Percentiles rank a stretch among this genome's conserved stretches.
Conservation (phyloP, 35 echinoderm and acorn worm genomes). For the Hemicentrotus pulcherrimus region DNA sequence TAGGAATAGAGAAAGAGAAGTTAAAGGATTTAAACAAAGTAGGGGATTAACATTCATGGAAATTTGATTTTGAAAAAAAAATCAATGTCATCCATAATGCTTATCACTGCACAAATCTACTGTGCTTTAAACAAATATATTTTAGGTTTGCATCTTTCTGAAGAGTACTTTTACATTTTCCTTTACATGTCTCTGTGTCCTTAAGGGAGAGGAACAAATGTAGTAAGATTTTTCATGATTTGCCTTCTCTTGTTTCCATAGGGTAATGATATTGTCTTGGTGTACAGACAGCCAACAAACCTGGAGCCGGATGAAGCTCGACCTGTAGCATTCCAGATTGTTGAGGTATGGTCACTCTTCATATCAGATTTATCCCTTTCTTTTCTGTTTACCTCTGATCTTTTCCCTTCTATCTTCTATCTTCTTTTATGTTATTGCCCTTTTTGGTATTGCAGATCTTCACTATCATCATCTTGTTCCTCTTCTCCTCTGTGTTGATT, state of each 20-base stretch:
- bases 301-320: slow-evolving; percentile 61
- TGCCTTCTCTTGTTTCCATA: slow-evolving; percentile 44
- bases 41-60: no score
- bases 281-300: slow-evolving; percentile 53
- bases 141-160: no score
- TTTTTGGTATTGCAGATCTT: background rate
- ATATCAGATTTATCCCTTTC: background rate
- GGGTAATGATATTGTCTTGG: slow-evolving; percentile 89
- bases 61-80: no score
- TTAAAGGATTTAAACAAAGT: no score
- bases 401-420: background rate
- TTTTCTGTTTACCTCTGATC: background rate
- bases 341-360: slow-evolving; percentile 70
- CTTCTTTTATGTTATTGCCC: background rate
- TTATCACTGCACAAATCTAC: no score
- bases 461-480: background rate
- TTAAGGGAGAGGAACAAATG: background rate
- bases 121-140: no score
- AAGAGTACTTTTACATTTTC: no score
- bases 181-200: no score
- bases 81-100: no score
- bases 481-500: background rate
- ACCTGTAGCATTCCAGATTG: slow-evolving; percentile 63
- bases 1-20: no score
- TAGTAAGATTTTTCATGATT: background rate